Conservation (phyloP, 2,113 vertebrate species). For the Colaptes auratus region DNA sequence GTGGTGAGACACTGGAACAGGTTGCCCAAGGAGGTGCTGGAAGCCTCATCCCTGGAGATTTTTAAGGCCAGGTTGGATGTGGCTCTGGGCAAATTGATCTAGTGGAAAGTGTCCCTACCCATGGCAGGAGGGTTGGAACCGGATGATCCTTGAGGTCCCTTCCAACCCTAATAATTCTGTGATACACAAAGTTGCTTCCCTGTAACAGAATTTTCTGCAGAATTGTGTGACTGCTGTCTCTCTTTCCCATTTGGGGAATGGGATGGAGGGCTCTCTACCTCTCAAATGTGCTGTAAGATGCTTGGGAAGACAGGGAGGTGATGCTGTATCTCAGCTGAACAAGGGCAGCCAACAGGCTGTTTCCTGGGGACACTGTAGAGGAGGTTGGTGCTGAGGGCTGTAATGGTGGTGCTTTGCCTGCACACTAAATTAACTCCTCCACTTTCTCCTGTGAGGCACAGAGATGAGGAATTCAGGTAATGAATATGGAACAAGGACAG, state of each 20-base stretch:
- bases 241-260: not conserved
- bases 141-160: too few species aligned
- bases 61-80: too few species aligned
- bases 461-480: not conserved
- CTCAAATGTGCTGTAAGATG: not conserved
- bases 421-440: not conserved
- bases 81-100: too few species aligned
- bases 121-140: too few species aligned
- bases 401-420: not conserved
- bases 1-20: too few species aligned
- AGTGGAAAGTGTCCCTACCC: too few species aligned
- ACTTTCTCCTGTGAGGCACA: rapidly evolving
- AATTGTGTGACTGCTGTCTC: not conserved
- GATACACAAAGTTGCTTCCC: not conserved
- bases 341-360: not conserved
- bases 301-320: not conserved
- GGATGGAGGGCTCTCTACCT: not conserved
- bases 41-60: too few species aligned
- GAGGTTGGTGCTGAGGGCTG: not conserved
- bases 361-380: not conserved
- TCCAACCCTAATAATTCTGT: too few species aligned
- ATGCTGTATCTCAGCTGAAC: not conserved
- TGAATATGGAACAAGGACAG: not conserved
- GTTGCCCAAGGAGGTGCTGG: too few species aligned
- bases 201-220: not conserved